A percentile compares a stretch with the other conserved stretches of the same genome.
Conservation (phyloP, 2,888 invertebrate species). For the Merodon equestris region DNA sequence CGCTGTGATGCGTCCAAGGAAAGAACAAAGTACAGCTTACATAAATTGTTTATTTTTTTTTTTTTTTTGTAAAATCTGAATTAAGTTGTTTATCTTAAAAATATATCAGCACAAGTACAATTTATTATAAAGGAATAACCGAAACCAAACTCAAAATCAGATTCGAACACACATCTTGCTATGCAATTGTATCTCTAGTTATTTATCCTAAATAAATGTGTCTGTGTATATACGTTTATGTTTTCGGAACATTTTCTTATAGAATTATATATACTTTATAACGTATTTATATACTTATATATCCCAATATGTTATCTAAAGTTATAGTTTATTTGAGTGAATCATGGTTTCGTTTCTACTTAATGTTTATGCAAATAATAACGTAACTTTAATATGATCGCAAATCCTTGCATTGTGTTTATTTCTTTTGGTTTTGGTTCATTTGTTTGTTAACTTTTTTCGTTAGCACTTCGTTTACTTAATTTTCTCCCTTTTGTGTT, state of each 20-base stretch:
- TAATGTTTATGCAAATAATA: too few species aligned
- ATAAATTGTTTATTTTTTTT: too few species aligned
- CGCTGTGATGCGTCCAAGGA: too few species aligned
- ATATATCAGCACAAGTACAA: conserved; percentile 63
- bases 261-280: conserved; percentile 20
- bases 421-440: conserved; percentile 46
- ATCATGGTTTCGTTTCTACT: too few species aligned
- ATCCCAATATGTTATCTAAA: conserved; percentile 22
- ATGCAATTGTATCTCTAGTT: conserved; percentile 61
- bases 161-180: conserved; percentile 61
- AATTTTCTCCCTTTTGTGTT: conserved; percentile 4
- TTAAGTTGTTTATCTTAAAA: conserved; percentile 52
- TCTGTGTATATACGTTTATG: conserved; percentile 33
- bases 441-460: conserved; percentile 28
- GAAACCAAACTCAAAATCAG: conserved; percentile 40
- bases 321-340: background rate
- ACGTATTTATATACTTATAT: conserved; percentile 3
- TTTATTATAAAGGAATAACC: conserved; percentile 51
- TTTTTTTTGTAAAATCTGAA: conserved; percentile 54
- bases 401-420: background rate
- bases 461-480: conserved; percentile 7
- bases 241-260: conserved; percentile 59
- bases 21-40: too few species aligned
- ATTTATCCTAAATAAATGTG: conserved; percentile 54
- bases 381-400: too few species aligned